Evolutionary conservation across 1,140 invertebrate genomes (phyloP), one percentile per base, ranked within the genome.

Genomic region (Drosophila pandora): DNA sequence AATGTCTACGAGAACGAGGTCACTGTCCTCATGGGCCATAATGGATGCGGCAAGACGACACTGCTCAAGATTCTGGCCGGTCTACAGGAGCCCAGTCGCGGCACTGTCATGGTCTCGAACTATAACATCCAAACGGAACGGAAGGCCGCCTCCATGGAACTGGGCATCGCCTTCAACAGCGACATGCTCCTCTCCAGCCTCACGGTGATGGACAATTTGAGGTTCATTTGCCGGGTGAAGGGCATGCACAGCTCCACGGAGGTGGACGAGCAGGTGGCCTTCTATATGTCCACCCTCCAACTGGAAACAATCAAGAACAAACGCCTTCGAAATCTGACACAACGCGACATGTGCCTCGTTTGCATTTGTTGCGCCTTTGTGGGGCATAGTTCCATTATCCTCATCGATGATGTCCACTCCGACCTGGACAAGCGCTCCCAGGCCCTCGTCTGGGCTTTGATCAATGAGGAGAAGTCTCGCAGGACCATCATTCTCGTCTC

Each of bases 21-120:
- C 59, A 95, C 95, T 3, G 93, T 94, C 2, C 90, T 98, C 21
- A 93, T 98, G 37, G 97, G 97, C 10, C 96, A 95, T 75, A 97
- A 97, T 90, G 96, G 96, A 25, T 95, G 96, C 68, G 97, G 97
- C 8, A 97, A 97, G 92, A 96, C 95, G 25, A 96, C 95, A 50
- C 93, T 95, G 79, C 95, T 97, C 95, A 96, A 88, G 85, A 94
- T 93, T 92, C 91, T 97, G 2, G 97, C 96, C 68, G 96, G 96
- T 23, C 94, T 97, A 82, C 93, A 95, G 53, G 93, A 95, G 6
- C 95, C 96, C 32, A 95, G 94, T 0, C 93, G 92, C 28, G 97
- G 97, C 2, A 94, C 93, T n/a, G 95, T 96, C 3, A 84, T 92
- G 34, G 92, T 97, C 2, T 94, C 95, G 73, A 96, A 95, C 13